A percentile compares a stretch with the other conserved stretches of the same genome.
phyloP scores from a whole-genome alignment of 2,888 invertebrate genomes.

The Leptinotarsa tumamoca region DNA sequence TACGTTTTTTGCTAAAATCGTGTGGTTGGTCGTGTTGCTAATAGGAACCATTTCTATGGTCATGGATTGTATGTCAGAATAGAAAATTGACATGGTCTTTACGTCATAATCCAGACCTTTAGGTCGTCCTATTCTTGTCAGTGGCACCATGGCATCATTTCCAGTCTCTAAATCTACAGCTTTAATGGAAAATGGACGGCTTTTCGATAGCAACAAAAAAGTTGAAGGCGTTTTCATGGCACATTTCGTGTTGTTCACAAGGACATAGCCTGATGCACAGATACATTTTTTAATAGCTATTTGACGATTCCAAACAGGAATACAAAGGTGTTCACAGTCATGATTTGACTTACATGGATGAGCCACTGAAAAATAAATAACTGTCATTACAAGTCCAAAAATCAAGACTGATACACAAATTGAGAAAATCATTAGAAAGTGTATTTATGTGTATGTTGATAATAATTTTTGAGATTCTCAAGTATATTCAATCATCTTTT shows the following conservation, averaged over 20 bases:
- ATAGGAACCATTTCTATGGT: slow-evolving; percentile 54
- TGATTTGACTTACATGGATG: slow-evolving; percentile 78
- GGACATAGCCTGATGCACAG: slow-evolving; percentile 79
- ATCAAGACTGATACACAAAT: too few species aligned
- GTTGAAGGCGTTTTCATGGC: slow-evolving; percentile 69
- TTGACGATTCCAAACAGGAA: slow-evolving; percentile 72
- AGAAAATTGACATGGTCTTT: slow-evolving; percentile 61
- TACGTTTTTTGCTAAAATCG: slow-evolving; percentile 71
- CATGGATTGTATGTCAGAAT: slow-evolving; percentile 69
- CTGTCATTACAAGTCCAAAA: not conserved
- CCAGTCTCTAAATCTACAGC: slow-evolving; percentile 70
- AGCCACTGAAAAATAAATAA: slow-evolving; percentile 65
- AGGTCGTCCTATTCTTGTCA: slow-evolving; percentile 75
- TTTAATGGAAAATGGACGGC: slow-evolving; percentile 78
- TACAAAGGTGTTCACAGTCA: slow-evolving; percentile 84
- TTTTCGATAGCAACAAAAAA: slow-evolving; percentile 77
- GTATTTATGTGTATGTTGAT: too few species aligned
- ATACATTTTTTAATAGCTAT: slow-evolving; percentile 75
- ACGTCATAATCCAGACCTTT: slow-evolving; percentile 79
- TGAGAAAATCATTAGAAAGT: too few species aligned
- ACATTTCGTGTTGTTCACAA: slow-evolving; percentile 73
- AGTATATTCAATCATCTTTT: too few species aligned
- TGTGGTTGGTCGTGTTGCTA: slow-evolving; percentile 47
- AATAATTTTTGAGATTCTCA: too few species aligned
- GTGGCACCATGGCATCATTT: slow-evolving; percentile 76